phyloP scores from a whole-genome alignment of 1,140 invertebrate species.

The Gyrodactylus bullatarudis region DNA sequence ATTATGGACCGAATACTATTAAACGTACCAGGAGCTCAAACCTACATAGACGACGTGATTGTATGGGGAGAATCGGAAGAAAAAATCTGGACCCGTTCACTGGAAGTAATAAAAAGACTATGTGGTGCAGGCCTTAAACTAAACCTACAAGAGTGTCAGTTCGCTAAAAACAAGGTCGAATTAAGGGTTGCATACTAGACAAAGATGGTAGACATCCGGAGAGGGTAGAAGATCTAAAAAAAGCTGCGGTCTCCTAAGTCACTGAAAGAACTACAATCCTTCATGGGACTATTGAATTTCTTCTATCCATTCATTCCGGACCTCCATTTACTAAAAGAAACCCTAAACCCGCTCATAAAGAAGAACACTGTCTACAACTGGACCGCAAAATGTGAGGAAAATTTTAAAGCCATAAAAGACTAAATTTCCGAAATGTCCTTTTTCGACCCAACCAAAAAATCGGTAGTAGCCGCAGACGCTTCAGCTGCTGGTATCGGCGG shows the following conservation, averaged over 20 bases:
- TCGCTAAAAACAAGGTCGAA: conserved; percentile 9
- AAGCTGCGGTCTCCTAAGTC: conserved; percentile 11
- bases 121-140: conserved; percentile 10
- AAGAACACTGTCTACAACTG: conserved; percentile 7
- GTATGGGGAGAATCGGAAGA: conserved; percentile 8
- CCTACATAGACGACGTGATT: conserved; percentile 11
- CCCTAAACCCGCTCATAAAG: conserved; percentile 7
- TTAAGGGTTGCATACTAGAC: conserved; percentile 11
- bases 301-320: conserved; percentile 7
- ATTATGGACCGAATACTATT: conserved; percentile 4
- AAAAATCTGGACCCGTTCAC: conserved; percentile 11
- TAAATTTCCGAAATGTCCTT: not conserved
- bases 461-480: conserved; percentile 9
- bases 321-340: not conserved
- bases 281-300: conserved; percentile 11
- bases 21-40: conserved; percentile 4
- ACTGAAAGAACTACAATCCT: conserved; percentile 9
- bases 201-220: conserved; percentile 8
- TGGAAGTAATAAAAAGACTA: conserved; percentile 10
- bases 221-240: conserved; percentile 12
- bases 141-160: conserved; percentile 11
- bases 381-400: conserved; percentile 6
- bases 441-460: not conserved
- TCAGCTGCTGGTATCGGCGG: conserved; percentile 10
- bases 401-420: not conserved